A percentile compares a stretch with the other conserved stretches of the same genome.
These are phyloP conservation scores for Pitangus sulphuratus DNA, from an alignment of 2,797 vertebrate species.

Conservation along the genomic window DNA sequence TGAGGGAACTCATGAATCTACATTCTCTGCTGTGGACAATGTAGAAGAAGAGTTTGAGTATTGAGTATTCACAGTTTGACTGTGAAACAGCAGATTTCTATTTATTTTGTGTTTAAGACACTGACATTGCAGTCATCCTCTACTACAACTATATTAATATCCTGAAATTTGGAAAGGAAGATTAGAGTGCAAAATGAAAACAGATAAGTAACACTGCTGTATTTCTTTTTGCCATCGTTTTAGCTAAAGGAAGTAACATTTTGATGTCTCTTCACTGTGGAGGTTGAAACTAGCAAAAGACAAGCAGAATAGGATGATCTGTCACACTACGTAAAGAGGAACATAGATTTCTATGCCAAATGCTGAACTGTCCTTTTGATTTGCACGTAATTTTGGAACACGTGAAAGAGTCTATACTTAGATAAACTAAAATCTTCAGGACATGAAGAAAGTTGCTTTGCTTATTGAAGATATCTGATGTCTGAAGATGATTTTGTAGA, in stretches of 20 bases:
- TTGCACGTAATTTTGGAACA: not conserved
- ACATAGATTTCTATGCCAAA: not conserved
- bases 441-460: not conserved
- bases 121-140: not conserved
- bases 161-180: not conserved
- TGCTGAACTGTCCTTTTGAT: not conserved
- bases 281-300: not conserved
- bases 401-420: fast-evolving
- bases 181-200: not conserved
- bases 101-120: not conserved
- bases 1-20: not conserved
- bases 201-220: not conserved
- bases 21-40: not conserved
- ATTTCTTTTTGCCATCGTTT: not conserved
- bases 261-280: not conserved
- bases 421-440: not conserved
- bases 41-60: not conserved
- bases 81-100: not conserved
- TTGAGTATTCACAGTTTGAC: not conserved
- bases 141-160: not conserved
- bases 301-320: not conserved
- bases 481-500: not conserved
- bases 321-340: not conserved
- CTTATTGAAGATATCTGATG: not conserved
- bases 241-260: not conserved